Conservation (phyloP, 2,888 invertebrate genomes). For the Phyllotreta cruciferae region DNA sequence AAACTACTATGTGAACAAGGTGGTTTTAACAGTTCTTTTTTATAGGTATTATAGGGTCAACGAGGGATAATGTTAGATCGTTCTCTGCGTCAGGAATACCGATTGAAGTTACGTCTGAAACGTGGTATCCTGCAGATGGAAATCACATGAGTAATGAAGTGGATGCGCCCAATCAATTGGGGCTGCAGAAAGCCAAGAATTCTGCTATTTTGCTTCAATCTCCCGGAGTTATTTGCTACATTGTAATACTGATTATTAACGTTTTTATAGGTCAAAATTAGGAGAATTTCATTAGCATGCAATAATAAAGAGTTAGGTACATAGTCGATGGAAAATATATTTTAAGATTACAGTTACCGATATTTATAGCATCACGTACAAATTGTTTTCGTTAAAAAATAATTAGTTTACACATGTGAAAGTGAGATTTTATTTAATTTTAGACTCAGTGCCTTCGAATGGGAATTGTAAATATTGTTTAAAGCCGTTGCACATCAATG, state of each 20-base stretch:
- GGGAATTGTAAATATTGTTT: no score
- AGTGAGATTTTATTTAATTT: no score
- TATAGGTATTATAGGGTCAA: slow-evolving; percentile 24
- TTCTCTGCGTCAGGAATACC: slow-evolving; percentile 26
- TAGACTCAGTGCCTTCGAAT: no score
- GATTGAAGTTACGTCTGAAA: slow-evolving; percentile 40
- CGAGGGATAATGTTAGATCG: slow-evolving; percentile 17
- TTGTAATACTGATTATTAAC: slow-evolving; percentile 1
- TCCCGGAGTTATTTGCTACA: background rate
- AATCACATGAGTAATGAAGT: slow-evolving; percentile 64
- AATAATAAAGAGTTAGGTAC: no score
- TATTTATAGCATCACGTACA: no score
- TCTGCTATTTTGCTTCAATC: slow-evolving; percentile 6
- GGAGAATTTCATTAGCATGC: background rate
- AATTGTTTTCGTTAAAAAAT: no score
- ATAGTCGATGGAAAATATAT: no score
- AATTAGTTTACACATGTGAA: no score
- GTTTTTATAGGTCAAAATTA: background rate
- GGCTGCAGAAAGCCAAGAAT: slow-evolving; percentile 53
- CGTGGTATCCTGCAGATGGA: slow-evolving; percentile 64
- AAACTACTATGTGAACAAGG: background rate
- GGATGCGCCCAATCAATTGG: slow-evolving; percentile 67
- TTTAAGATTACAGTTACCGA: no score
- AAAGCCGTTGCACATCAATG: no score
- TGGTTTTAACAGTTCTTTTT: background rate